Percentiles rank a stretch among this genome's conserved stretches.
These are phyloP conservation scores for Ophiodon elongatus DNA, from an alignment of 2,113 vertebrate species.

Conservation along the genomic window DNA sequence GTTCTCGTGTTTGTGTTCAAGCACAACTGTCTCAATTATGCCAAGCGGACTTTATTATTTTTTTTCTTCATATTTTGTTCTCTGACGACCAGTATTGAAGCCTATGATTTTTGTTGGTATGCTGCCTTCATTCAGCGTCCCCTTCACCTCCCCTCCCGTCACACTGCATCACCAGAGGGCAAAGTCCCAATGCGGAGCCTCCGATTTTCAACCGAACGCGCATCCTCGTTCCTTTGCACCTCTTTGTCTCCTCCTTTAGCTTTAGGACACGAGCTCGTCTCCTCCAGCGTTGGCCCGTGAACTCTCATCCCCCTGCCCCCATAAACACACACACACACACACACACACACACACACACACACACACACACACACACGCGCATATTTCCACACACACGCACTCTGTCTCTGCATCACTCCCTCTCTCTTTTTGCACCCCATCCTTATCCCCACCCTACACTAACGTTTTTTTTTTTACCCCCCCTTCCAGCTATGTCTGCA, in stretches of 20 bases:
- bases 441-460: slow-evolving; percentile 67
- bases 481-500: slow-evolving; percentile 80
- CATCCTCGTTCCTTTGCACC: slow-evolving; percentile 44
- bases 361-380: not conserved
- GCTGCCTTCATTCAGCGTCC: slow-evolving; percentile 1
- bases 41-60: no score
- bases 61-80: slow-evolving; percentile 9
- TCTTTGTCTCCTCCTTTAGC: slow-evolving; percentile 71
- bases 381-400: not conserved
- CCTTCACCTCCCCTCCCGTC: not conserved
- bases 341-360: not conserved
- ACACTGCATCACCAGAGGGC: slow-evolving; percentile 9
- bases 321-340: not conserved
- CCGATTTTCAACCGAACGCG: not conserved
- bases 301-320: slow-evolving; percentile 70
- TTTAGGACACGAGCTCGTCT: slow-evolving; percentile 37
- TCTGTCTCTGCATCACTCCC: slow-evolving; percentile 52
- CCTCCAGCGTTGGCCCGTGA: slow-evolving; percentile 64
- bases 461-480: not conserved
- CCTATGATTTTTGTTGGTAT: no score
- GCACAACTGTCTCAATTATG: not conserved
- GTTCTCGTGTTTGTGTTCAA: not conserved
- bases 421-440: slow-evolving; percentile 65
- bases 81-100: not conserved
- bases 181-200: not conserved